These are phyloP conservation scores for Mormyrus hasselquistii DNA, from an alignment of 2,797 vertebrate species.

Conservation along the genomic window DNA sequence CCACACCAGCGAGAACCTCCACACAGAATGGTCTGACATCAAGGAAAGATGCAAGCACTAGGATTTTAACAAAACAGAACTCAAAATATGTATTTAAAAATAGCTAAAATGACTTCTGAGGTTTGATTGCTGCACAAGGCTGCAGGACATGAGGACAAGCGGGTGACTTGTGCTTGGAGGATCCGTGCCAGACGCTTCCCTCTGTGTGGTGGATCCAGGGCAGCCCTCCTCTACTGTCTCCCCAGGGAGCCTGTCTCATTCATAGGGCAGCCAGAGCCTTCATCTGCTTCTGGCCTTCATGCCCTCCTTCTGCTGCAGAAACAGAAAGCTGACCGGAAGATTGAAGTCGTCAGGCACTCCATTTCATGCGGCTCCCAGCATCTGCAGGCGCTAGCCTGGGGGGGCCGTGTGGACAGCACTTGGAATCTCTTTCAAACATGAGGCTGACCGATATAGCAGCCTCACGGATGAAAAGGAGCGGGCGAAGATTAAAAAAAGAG, in stretches of 20 bases:
- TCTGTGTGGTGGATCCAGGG: slow-evolving; percentile 1
- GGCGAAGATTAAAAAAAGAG: slow-evolving; percentile 9
- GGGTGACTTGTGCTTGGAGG: neutral
- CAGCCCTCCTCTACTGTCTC: neutral
- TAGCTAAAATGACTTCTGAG: neutral
- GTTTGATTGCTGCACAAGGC: neutral
- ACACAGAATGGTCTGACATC: neutral
- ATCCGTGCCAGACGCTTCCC: neutral
- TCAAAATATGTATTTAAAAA: slow-evolving; percentile 1
- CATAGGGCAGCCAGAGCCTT: slow-evolving; percentile 13
- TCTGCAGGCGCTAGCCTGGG: neutral
- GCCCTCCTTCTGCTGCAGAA: neutral
- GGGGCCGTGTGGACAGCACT: neutral
- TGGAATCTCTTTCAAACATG: slow-evolving; percentile 21
- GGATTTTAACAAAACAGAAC: neutral
- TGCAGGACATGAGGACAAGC: neutral
- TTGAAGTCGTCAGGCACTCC: slow-evolving; percentile 3
- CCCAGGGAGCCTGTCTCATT: neutral
- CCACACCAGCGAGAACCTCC: neutral
- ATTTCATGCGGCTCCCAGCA: slow-evolving; percentile 1
- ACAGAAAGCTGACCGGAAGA: slow-evolving; percentile 1
- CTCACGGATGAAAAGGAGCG: neutral
- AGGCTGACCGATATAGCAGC: slow-evolving; percentile 12
- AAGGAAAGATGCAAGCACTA: neutral
- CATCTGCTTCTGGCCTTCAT: slow-evolving; percentile 13